Base-by-base conservation (phyloP, 2,797 vertebrate genomes). In the Percopsis omiscomaycus region DNA sequence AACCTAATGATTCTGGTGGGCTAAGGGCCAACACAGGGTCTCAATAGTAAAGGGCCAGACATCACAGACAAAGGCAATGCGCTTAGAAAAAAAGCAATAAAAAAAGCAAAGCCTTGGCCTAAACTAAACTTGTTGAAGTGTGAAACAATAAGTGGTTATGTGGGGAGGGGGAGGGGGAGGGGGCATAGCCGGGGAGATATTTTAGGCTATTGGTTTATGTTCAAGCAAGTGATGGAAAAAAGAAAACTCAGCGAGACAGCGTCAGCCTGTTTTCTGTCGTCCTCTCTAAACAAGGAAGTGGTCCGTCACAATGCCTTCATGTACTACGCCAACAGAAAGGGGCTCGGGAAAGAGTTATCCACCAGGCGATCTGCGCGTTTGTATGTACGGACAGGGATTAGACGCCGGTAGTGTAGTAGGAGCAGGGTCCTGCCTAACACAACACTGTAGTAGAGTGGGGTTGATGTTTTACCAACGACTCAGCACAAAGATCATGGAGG, bases 281-380 rank as follows among this genome's bases (percentile, higher is more conserved):
- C 52, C 67, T 88, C 59, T 89, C 46, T 73, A 89, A 90, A 90
- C 88, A 88, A 78, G 85, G 84, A 89, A 84, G 84, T 74, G 47
- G 62, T 58, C 50, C 59, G 28, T 68, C 64, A 85, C 80, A 84
- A 87, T 74, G 80, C 66, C 58, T 73, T 60, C 54, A 66, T 81
- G 74, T 51, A 53, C 79, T 78, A 72, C 80, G 75, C 69, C 66
- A 84, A 86, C 82, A 88, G 47, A 74, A 56, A 76, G 59, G 57
- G 62, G 64, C 73, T 74, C n/a, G 30, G 72, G 70, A 47, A 57
- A 15, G 57, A 61, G 62, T 74, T 73, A 75, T 74, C 75, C 66
- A 70, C 52, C n/a, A 66, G 70, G 61, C 45, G 64, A 72, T 61
- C 54, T 32, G 67, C n/a, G 54, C 61, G 73, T 73, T 81, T 77